A percentile compares a stretch with the other conserved stretches of the same genome.
Conservation (phyloP, 2,797 vertebrate species). For the Coilia nasus region DNA sequence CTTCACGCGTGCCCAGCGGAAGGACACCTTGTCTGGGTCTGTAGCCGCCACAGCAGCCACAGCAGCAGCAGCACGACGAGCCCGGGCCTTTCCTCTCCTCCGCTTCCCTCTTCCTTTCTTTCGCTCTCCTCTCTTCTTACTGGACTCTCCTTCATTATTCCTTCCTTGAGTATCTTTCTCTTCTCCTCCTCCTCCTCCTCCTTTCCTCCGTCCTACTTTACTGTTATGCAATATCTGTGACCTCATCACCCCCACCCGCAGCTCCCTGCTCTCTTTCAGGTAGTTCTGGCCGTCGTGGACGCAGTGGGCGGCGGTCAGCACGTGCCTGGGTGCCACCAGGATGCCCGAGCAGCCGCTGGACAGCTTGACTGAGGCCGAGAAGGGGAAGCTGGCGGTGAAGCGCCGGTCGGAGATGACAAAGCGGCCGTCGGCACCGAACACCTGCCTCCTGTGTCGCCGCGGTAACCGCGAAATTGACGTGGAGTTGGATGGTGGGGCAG, state of each 20-base stretch:
- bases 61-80: constrained; percentile 41
- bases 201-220: constrained; percentile 29
- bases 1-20: constrained; percentile 89
- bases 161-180: constrained; percentile 30
- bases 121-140: constrained; percentile 33
- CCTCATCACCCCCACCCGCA: constrained; percentile 86
- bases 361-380: constrained; percentile 87
- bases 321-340: constrained; percentile 83
- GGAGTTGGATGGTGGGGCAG: no score
- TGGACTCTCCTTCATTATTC: constrained; percentile 34
- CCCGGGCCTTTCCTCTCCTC: constrained; percentile 9
- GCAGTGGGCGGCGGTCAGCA: constrained; percentile 92
- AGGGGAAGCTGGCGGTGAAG: constrained; percentile 86
- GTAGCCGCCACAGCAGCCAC: background rate
- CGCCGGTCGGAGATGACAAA: constrained; percentile 89
- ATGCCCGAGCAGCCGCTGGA: constrained; percentile 90
- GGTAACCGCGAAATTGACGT: no score
- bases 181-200: constrained; percentile 42
- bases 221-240: constrained; percentile 66
- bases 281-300: constrained; percentile 86
- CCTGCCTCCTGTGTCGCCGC: constrained; percentile 74
- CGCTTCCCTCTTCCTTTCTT: constrained; percentile 37
- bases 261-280: constrained; percentile 72
- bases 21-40: constrained; percentile 59
- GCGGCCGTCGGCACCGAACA: constrained; percentile 87